Percentiles rank a stretch among this genome's conserved stretches.
phyloP scores from a whole-genome alignment of 2,797 vertebrate genomes.

The Onychomys leucogaster region DNA sequence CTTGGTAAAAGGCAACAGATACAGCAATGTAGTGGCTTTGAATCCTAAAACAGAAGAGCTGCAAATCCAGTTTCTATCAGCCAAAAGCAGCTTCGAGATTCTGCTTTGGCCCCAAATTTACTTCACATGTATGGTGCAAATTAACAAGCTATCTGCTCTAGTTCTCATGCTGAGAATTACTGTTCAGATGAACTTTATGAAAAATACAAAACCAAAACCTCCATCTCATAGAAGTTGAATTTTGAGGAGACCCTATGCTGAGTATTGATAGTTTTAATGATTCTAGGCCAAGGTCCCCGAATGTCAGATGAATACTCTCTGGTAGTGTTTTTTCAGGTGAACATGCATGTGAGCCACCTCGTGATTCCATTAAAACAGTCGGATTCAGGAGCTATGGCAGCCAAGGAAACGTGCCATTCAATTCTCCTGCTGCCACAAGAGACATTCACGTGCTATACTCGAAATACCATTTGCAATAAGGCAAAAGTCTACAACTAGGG shows the following conservation, averaged over 20 bases:
- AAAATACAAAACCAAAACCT: neutral
- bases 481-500: neutral
- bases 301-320: neutral
- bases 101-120: conserved; percentile 5
- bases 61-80: neutral
- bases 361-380: neutral
- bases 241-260: neutral
- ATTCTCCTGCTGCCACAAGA: neutral
- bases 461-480: neutral
- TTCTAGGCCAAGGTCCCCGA: neutral
- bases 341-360: neutral
- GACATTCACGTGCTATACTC: neutral
- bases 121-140: conserved; percentile 50
- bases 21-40: neutral
- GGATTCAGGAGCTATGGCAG: neutral
- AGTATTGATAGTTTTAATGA: neutral
- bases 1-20: neutral
- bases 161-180: conserved; percentile 53
- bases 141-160: conserved; percentile 58
- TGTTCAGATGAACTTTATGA: conserved; percentile 12
- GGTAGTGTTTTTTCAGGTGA: neutral
- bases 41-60: conserved; percentile 35
- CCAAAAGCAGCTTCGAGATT: neutral
- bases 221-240: neutral
- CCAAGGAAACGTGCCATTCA: neutral